phyloP scores from a whole-genome alignment of 2,888 invertebrate genomes.

The Stramonita haemastoma region DNA sequence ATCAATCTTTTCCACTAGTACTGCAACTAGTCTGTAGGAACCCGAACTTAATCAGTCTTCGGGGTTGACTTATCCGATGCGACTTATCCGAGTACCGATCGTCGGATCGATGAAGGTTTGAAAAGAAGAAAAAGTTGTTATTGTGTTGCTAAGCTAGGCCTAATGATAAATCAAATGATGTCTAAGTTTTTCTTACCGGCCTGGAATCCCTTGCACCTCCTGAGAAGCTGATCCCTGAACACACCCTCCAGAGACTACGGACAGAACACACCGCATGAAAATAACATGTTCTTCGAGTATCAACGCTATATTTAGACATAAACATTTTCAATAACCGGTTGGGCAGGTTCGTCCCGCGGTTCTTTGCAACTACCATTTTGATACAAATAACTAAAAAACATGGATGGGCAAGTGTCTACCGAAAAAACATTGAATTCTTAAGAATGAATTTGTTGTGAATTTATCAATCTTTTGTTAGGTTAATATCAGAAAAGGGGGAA shows the following conservation, averaged over 20 bases:
- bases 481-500: too few relatives aligned
- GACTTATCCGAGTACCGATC: too few relatives aligned
- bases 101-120: too few relatives aligned
- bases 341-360: neutral
- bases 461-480: too few relatives aligned
- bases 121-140: too few relatives aligned
- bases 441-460: too few relatives aligned
- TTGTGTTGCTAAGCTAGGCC: too few relatives aligned
- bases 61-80: too few relatives aligned
- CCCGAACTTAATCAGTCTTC: too few relatives aligned
- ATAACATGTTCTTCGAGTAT: conserved; percentile 28
- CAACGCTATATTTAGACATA: conserved; percentile 32
- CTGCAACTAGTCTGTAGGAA: too few relatives aligned
- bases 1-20: too few relatives aligned
- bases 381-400: neutral
- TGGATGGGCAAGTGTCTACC: neutral
- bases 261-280: conserved; percentile 3
- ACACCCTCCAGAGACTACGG: conserved; percentile 22
- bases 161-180: too few relatives aligned
- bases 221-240: conserved; percentile 4
- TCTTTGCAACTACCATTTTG: conserved; percentile 16
- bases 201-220: neutral
- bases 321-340: conserved; percentile 41
- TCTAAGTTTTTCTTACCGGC: neutral
- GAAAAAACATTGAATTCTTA: neutral